These are phyloP conservation scores for Monoplex corrugatus DNA, from an alignment of 2,888 invertebrate genomes.

Conservation along the genomic window DNA sequence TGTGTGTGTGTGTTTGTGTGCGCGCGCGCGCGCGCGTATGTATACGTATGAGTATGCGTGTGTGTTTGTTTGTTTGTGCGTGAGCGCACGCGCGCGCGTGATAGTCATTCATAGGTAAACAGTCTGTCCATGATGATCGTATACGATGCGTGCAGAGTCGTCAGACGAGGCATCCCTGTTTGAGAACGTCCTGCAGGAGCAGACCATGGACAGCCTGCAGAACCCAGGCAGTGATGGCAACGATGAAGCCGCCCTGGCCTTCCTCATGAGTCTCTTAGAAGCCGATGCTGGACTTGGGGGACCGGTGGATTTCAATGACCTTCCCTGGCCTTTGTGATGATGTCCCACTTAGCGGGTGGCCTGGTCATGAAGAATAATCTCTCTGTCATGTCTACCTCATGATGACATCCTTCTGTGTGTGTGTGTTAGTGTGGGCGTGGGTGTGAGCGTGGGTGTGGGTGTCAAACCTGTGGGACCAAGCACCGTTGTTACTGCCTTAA, in stretches of 20 bases:
- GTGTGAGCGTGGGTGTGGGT: too few species aligned
- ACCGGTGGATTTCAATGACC: constrained; percentile 91
- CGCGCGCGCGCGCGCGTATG: too few species aligned
- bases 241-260: constrained; percentile 95
- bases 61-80: too few species aligned
- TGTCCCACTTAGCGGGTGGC: too few species aligned
- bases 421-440: too few species aligned
- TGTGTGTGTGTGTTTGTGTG: too few species aligned
- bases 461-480: neutral
- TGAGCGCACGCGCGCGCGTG: neutral
- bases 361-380: too few species aligned
- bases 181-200: constrained; percentile 72
- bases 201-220: constrained; percentile 68
- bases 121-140: too few species aligned
- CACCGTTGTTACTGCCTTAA: neutral
- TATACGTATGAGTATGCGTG: too few species aligned
- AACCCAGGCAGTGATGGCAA: constrained; percentile 69
- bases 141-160: constrained; percentile 37
- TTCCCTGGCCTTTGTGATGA: constrained; percentile 90
- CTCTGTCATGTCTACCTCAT: too few species aligned
- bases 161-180: constrained; percentile 62
- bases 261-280: constrained; percentile 94
- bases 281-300: constrained; percentile 94
- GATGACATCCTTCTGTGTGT: too few species aligned
- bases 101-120: too few species aligned